Conservation (phyloP, 2,113 vertebrate genomes). For the Suricata suricatta region DNA sequence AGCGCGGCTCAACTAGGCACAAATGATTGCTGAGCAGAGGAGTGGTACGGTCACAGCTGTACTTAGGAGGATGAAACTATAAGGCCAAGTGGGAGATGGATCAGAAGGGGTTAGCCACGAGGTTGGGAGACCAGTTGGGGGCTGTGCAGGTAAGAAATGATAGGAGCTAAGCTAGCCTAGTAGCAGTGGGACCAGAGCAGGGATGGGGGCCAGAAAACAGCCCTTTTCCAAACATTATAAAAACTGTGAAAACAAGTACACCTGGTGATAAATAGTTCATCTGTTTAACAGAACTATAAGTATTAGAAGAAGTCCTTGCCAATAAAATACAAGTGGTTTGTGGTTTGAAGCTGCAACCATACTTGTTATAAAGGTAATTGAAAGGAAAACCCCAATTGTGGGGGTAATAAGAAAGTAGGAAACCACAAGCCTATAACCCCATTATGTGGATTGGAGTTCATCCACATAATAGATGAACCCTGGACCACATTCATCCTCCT, state of each 20-base stretch:
- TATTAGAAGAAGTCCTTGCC: neutral
- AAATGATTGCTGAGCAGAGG: neutral
- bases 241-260: neutral
- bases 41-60: neutral
- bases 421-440: neutral
- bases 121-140: neutral
- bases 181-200: neutral
- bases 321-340: slow-evolving; percentile 23
- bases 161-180: neutral
- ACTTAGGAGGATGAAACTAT: neutral
- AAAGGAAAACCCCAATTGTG: neutral
- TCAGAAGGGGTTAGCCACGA: neutral
- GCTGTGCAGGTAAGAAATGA: neutral
- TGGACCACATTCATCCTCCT: neutral
- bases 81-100: neutral
- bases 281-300: neutral
- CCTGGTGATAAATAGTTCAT: neutral
- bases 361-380: slow-evolving; percentile 8
- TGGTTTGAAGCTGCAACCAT: slow-evolving; percentile 32
- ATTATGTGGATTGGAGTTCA: neutral
- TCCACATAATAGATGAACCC: neutral
- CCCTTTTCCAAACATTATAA: neutral
- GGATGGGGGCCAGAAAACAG: neutral
- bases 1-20: neutral
- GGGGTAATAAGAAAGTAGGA: neutral